These are phyloP conservation scores for Ametastegia equiseti DNA, from an alignment of 2,888 invertebrate genomes.

Conservation along the genomic window DNA sequence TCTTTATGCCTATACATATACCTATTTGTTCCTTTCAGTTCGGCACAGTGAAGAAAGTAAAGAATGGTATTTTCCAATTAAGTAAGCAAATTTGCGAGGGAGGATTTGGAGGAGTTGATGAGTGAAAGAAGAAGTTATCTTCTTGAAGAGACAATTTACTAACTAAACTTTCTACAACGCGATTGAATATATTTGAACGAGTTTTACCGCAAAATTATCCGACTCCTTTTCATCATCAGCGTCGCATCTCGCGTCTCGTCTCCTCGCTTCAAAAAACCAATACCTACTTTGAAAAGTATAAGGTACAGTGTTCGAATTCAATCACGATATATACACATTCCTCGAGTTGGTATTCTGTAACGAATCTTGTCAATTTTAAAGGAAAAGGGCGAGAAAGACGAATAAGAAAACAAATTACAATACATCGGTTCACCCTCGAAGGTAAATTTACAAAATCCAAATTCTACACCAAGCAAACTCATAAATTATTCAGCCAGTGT, in stretches of 20 bases:
- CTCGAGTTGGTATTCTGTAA: not conserved
- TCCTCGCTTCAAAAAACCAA: not conserved
- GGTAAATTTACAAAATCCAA: not conserved
- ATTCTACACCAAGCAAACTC: not conserved
- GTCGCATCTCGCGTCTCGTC: too few relatives aligned
- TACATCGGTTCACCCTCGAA: too few relatives aligned
- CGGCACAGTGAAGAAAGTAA: too few relatives aligned
- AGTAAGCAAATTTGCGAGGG: too few relatives aligned
- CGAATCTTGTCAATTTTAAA: not conserved
- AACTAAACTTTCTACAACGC: not conserved
- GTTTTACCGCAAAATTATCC: not conserved
- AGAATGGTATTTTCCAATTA: too few relatives aligned
- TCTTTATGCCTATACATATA: too few relatives aligned
- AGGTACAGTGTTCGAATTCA: not conserved
- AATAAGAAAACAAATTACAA: not conserved
- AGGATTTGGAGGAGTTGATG: too few relatives aligned
- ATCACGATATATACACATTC: not conserved
- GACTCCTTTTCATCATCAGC: constrained; percentile 1
- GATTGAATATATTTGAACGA: constrained; percentile 2
- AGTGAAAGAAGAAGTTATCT: too few relatives aligned
- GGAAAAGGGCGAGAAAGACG: not conserved
- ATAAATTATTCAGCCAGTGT: not conserved
- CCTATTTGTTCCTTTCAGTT: too few relatives aligned
- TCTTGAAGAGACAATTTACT: not conserved
- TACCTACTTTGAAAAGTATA: not conserved